Evolutionary conservation across 2,113 vertebrate genomes (phyloP).

Genomic region (Thamnaconus septentrionalis): DNA sequence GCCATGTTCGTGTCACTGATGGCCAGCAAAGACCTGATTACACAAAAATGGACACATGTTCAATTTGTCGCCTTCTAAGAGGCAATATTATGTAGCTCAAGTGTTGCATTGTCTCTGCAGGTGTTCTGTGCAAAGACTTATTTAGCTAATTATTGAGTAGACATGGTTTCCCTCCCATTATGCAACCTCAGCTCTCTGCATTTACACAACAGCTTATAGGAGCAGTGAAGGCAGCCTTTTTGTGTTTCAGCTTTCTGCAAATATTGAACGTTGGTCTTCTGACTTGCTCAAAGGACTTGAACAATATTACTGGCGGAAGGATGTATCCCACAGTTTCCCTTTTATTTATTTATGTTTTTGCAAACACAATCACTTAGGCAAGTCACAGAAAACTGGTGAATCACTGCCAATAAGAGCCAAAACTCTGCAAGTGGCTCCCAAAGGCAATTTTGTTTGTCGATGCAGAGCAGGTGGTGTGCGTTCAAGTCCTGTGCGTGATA

Average conservation of each 20-base stretch:
- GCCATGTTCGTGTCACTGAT: too few species aligned
- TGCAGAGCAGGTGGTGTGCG: constrained; percentile 20
- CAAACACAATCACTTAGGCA: constrained; percentile 26
- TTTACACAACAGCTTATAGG: constrained; percentile 10
- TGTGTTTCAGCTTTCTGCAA: constrained; percentile 11
- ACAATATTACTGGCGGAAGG: constrained; percentile 19
- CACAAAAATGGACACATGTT: too few species aligned
- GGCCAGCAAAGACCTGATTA: too few species aligned
- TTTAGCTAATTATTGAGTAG: too few species aligned
- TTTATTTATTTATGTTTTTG: neutral
- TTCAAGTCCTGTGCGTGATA: constrained; percentile 14
- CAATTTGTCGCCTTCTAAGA: too few species aligned
- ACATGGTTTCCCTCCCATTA: too few species aligned
- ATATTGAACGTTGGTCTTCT: constrained; percentile 10
- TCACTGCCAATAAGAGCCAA: neutral
- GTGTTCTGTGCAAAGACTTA: too few species aligned
- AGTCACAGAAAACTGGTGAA: constrained; percentile 4
- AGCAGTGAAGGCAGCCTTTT: constrained; percentile 9
- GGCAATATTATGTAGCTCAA: too few species aligned
- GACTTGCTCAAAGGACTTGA: constrained; percentile 18
- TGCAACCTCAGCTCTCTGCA: too few species aligned
- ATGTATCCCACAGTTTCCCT: neutral
- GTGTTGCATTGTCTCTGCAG: too few species aligned
- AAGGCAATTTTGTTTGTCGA: constrained; percentile 13
- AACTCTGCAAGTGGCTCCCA: constrained; percentile 5